phyloP scores from a whole-genome alignment of 2,113 vertebrate species.

The Salvelinus namaycush region DNA sequence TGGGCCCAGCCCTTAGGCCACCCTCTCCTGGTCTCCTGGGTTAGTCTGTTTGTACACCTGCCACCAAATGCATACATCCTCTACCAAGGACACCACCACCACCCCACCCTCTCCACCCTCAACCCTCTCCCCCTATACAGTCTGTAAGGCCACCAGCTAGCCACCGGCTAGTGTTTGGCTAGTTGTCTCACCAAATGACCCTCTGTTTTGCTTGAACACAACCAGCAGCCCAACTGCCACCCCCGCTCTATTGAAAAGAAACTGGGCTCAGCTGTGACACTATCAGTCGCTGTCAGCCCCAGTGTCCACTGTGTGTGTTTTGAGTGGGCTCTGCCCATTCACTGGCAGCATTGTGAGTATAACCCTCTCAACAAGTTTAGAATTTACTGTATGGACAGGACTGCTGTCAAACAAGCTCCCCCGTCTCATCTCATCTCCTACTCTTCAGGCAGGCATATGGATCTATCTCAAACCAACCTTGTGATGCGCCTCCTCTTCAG shows the following conservation, averaged over 20 bases:
- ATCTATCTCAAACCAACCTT: too few species aligned
- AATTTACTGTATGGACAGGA: neutral
- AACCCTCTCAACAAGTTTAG: neutral
- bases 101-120: too few species aligned
- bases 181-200: constrained; percentile 9
- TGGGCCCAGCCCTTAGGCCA: constrained; percentile 21
- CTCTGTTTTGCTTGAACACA: constrained; percentile 32
- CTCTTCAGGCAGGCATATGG: neutral
- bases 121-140: neutral
- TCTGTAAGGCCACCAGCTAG: neutral
- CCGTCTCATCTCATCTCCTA: neutral
- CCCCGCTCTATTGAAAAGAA: constrained; percentile 1
- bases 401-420: neutral
- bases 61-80: constrained; percentile 27
- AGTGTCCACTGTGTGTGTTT: neutral
- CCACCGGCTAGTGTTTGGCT: constrained; percentile 34
- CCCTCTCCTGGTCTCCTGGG: constrained; percentile 24
- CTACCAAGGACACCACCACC: neutral
- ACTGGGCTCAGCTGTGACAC: constrained; percentile 31
- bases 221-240: neutral
- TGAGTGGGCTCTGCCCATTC: neutral
- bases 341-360: neutral
- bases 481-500: too few species aligned
- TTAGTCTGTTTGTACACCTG: constrained; percentile 65
- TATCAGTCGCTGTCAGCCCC: neutral